Evolutionary conservation across 2,797 vertebrate species (phyloP).

Genomic region (Gastrophryne carolinensis): DNA sequence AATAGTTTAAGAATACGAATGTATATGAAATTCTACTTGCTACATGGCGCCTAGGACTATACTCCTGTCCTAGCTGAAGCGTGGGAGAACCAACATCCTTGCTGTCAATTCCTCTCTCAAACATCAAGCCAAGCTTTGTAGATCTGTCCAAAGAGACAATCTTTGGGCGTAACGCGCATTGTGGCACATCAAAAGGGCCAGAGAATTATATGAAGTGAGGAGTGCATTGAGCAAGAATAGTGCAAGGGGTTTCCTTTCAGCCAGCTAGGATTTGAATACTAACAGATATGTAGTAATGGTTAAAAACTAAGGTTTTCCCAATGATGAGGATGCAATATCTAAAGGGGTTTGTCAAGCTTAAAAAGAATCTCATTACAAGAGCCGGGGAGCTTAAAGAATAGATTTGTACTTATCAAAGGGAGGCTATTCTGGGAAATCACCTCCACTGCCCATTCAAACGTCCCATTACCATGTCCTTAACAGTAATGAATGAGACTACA

Average conservation of each 20-base stretch:
- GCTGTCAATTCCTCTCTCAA: slow-evolving; percentile 71
- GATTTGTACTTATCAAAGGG: slow-evolving; percentile 42
- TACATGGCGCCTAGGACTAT: too few relatives aligned
- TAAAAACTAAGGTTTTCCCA: slow-evolving; percentile 58
- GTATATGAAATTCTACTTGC: too few relatives aligned
- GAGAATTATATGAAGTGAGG: slow-evolving; percentile 63
- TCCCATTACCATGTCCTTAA: slow-evolving; percentile 47
- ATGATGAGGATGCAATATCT: slow-evolving; percentile 62
- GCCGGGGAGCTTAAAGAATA: slow-evolving; percentile 16
- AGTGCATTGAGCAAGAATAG: slow-evolving; percentile 66
- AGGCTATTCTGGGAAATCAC: slow-evolving; percentile 49
- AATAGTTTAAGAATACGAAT: too few relatives aligned
- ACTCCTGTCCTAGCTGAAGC: slow-evolving; percentile 58
- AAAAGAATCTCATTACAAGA: slow-evolving; percentile 58
- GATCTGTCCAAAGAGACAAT: slow-evolving; percentile 75
- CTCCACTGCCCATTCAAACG: slow-evolving; percentile 41
- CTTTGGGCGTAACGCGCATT: slow-evolving; percentile 71
- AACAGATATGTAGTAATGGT: slow-evolving; percentile 55
- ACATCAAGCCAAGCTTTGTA: slow-evolving; percentile 73
- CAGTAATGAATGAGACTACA: slow-evolving; percentile 36
- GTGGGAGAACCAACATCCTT: slow-evolving; percentile 71
- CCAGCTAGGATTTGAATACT: slow-evolving; percentile 62
- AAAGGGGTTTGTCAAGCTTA: slow-evolving; percentile 51
- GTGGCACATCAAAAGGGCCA: slow-evolving; percentile 71
- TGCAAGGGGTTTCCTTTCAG: slow-evolving; percentile 62